phyloP scores from a whole-genome alignment of 2,797 vertebrate genomes.

The Phataginus tricuspis region DNA sequence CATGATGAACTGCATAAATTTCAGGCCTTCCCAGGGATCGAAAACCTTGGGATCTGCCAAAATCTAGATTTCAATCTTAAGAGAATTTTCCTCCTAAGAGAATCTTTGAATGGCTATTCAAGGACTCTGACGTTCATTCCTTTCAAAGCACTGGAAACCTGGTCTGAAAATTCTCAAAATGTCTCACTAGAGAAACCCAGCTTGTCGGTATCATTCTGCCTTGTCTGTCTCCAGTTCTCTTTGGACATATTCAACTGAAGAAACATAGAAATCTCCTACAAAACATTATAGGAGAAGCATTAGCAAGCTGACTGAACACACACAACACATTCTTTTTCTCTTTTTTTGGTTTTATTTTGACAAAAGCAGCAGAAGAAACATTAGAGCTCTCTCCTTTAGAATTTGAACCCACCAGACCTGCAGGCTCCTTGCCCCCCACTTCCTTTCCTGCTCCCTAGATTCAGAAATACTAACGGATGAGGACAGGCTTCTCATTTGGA shows the following conservation, averaged over 20 bases:
- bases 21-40: slow-evolving; percentile 64
- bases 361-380: background rate
- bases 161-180: slow-evolving; percentile 67
- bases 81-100: slow-evolving; percentile 40
- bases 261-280: slow-evolving; percentile 81
- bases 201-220: background rate
- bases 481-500: slow-evolving; percentile 34
- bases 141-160: slow-evolving; percentile 59
- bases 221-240: slow-evolving; percentile 31
- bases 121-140: slow-evolving; percentile 54
- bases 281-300: slow-evolving; percentile 70
- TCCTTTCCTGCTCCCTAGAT: background rate
- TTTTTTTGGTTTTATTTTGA: background rate
- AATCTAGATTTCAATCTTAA: slow-evolving; percentile 39
- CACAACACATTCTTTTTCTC: background rate
- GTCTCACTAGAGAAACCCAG: slow-evolving; percentile 50
- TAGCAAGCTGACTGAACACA: slow-evolving; percentile 38
- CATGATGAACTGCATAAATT: slow-evolving; percentile 68
- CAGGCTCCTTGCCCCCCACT: background rate
- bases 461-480: slow-evolving; percentile 52
- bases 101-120: slow-evolving; percentile 24
- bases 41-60: slow-evolving; percentile 42
- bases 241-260: slow-evolving; percentile 48
- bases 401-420: slow-evolving; percentile 45
- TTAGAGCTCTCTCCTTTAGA: slow-evolving; percentile 32